A percentile compares a stretch with the other conserved stretches of the same genome.
These are phyloP conservation scores for Pseudochirops corinnae DNA, from an alignment of 2,797 vertebrate species.

Conservation along the genomic window DNA sequence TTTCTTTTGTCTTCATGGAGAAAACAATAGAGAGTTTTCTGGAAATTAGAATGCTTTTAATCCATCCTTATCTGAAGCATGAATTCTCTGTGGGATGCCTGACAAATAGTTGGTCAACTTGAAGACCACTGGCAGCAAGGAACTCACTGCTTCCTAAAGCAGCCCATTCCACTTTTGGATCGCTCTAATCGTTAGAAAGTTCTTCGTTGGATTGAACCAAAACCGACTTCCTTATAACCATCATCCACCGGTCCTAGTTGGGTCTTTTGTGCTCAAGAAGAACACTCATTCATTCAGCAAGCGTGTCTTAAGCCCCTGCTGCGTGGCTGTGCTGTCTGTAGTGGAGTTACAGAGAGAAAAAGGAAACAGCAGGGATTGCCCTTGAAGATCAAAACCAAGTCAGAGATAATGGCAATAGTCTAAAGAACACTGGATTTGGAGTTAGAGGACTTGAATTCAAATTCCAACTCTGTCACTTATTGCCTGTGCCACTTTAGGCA, in stretches of 20 bases:
- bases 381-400: neutral
- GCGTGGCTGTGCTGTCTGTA: neutral
- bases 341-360: neutral
- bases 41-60: neutral
- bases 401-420: neutral
- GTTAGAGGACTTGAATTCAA: neutral
- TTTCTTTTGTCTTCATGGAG: neutral
- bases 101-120: neutral
- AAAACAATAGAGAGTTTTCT: neutral
- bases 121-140: neutral
- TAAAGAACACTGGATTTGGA: neutral
- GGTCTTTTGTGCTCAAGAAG: neutral
- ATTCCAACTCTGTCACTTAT: neutral
- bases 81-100: neutral
- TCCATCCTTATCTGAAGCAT: neutral
- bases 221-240: neutral
- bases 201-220: neutral
- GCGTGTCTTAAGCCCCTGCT: neutral
- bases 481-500: neutral
- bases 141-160: neutral
- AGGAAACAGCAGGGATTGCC: neutral
- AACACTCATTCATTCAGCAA: neutral
- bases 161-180: neutral
- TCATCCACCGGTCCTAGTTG: neutral
- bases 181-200: neutral